phyloP scores from a whole-genome alignment of 1,140 invertebrate genomes.

The Matsumurasca onukii region DNA sequence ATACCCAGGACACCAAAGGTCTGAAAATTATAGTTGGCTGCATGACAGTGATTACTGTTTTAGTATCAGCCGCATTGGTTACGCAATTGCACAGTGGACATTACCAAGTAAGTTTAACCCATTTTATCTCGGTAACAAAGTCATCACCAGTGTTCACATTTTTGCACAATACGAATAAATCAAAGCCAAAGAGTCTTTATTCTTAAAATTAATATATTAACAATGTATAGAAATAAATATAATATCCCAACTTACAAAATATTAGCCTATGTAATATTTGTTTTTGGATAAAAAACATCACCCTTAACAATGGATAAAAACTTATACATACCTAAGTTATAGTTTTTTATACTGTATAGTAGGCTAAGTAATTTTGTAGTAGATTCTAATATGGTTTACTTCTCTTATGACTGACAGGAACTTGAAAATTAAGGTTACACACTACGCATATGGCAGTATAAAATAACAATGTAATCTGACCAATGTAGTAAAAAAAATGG shows the following conservation, averaged over 20 bases:
- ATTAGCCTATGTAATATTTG: constrained; percentile 34
- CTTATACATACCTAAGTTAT: no score
- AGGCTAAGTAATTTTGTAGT: no score
- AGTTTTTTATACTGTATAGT: no score
- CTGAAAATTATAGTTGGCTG: constrained; percentile 31
- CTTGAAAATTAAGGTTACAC: no score
- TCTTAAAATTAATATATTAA: constrained; percentile 9
- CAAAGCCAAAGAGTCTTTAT: constrained; percentile 22
- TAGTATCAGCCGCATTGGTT: constrained; percentile 64
- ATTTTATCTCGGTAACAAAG: constrained; percentile 5
- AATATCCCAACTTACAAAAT: background rate
- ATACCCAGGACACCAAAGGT: constrained; percentile 28
- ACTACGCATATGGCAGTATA: no score
- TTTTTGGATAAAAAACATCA: no score
- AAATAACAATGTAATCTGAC: no score
- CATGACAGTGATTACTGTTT: constrained; percentile 38
- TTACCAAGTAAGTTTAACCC: constrained; percentile 55
- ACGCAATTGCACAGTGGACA: constrained; percentile 67
- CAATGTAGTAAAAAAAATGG: no score
- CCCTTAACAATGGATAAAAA: no score
- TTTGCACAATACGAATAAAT: constrained; percentile 16
- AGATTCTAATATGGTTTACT: no score
- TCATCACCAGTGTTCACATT: background rate
- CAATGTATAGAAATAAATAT: background rate
- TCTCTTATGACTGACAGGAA: no score